Evolutionary conservation across 2,797 vertebrate species (phyloP), one percentile per base, ranked within the genome.

Genomic region (Sciaenops ocellatus): DNA sequence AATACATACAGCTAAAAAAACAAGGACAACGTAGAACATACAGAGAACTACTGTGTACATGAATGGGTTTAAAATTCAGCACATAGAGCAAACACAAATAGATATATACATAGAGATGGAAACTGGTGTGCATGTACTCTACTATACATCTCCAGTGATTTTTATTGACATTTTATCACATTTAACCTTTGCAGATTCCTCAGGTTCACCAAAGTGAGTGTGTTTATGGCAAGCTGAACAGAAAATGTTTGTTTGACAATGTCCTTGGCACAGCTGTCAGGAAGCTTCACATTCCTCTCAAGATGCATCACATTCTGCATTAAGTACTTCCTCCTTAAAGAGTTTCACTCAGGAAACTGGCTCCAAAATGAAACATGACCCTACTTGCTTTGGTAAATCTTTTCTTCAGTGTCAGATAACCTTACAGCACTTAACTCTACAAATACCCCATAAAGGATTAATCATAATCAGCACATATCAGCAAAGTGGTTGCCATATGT

Each of bases 261-360:
- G 13, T 16, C 2, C 22, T 38, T 41, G 7, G 7, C 22, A 17
- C 4, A 51, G 2, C 3, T n/a, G 13, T 30, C 30, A 51, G 4
- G 10, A 13, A 61, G 4, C 7, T 15, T 11, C 15, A 24, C 8
- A 20, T 48, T 20, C 7, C 7, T 10, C 16, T 41, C 17, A 55
- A 51, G 38, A 20, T 9, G 41, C 20, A 6, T 12, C 15, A 47
- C 6, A 28, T 46, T 34, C 12, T 57, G 52, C 26, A 52, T 13
- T 1, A 17, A 64, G 17, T 1, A 46, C 30, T 50, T 78, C n/a
- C 55, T 61, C 20, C 13, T 60, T 22, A 11, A 28, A 66, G 22
- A 71, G 55, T 74, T 77, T 63, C 16, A n/a, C 50, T 67, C 44
- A 30, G 51, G 69, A 63, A 62, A 78, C 65, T 11, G 15, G 15